Conservation (phyloP, 2,888 invertebrate genomes). For the Steinernema carpocapsae region DNA sequence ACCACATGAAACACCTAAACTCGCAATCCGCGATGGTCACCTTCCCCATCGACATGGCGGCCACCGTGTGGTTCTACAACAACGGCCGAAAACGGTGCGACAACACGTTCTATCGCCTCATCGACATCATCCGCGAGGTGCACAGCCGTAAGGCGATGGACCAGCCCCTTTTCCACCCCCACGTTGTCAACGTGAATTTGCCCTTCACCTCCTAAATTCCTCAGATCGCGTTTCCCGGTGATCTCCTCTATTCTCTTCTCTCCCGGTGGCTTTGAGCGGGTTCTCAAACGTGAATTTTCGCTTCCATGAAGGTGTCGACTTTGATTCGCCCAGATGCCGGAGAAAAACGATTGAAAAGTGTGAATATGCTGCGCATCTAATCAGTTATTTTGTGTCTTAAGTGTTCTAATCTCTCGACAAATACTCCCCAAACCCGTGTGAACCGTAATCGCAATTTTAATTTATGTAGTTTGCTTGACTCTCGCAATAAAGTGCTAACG, state of each 20-base stretch:
- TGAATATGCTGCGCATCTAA: no score
- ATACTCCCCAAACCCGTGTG: no score
- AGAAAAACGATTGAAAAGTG: no score
- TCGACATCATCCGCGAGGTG: constrained; percentile 27
- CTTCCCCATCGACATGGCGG: constrained; percentile 13
- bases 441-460: no score
- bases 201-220: background rate
- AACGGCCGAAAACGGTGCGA: constrained; percentile 26
- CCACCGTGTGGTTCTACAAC: constrained; percentile 29
- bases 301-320: constrained; percentile 23
- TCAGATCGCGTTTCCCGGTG: background rate
- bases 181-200: background rate
- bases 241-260: constrained; percentile 17
- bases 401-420: no score
- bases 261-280: constrained; percentile 22
- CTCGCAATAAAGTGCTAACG: no score
- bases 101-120: constrained; percentile 15
- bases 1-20: constrained; percentile 24
- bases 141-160: constrained; percentile 2
- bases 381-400: no score
- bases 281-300: background rate
- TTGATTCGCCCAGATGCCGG: no score
- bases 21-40: background rate
- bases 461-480: no score
- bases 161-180: background rate